Conservation (phyloP, 2,113 vertebrate species). For the Garra rufa region DNA sequence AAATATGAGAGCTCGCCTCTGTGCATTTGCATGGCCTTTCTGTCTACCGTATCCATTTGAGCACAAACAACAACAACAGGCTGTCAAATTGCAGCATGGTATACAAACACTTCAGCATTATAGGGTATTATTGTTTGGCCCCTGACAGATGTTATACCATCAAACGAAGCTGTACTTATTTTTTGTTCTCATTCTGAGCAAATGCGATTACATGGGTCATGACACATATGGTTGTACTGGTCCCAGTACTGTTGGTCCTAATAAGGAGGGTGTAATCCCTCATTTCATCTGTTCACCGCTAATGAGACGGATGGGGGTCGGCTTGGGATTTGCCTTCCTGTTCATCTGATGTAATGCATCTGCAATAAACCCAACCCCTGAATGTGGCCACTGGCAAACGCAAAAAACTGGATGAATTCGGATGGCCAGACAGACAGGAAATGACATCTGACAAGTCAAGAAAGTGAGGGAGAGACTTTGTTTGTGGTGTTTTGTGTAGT, state of each 20-base stretch:
- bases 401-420: not conserved
- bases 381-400: not conserved
- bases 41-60: not conserved
- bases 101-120: not conserved
- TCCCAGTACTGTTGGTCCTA: slow-evolving; percentile 23
- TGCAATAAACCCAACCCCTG: slow-evolving; percentile 21
- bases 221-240: slow-evolving; percentile 44
- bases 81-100: not conserved
- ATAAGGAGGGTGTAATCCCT: slow-evolving; percentile 50
- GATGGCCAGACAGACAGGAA: slow-evolving; percentile 37
- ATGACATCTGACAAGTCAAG: slow-evolving; percentile 37
- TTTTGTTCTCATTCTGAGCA: slow-evolving; percentile 42
- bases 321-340: slow-evolving; percentile 27
- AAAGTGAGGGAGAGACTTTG: slow-evolving; percentile 55
- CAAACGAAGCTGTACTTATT: not conserved
- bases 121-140: not conserved
- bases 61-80: slow-evolving; percentile 30
- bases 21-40: not conserved
- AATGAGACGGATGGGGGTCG: slow-evolving; percentile 21
- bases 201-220: slow-evolving; percentile 54
- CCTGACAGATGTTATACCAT: slow-evolving; percentile 42
- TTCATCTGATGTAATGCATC: slow-evolving; percentile 35
- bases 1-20: not conserved
- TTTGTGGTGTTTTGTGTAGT: not conserved
- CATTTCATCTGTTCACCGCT: slow-evolving; percentile 49